Base-by-base conservation (phyloP, 2,888 invertebrate species). In the Sminthurinus aureus region DNA sequence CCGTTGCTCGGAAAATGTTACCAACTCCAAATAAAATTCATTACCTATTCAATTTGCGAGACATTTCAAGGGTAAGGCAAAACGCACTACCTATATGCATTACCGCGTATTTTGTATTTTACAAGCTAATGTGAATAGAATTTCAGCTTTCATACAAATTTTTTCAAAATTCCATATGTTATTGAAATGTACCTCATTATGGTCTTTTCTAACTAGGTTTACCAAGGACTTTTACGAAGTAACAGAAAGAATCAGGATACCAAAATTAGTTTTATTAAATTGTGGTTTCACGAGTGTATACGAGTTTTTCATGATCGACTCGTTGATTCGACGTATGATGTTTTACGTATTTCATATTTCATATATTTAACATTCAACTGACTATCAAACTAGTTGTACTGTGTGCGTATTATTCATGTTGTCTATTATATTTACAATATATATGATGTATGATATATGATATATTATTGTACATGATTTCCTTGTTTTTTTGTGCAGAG, bases 21-120 rank as follows among this genome's bases (percentile, higher is more conserved):
- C 98, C 98, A 0, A 98, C 98, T 0, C 98, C 98, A 2, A 94
- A 96, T 81, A 98, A 98, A 91, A 98, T 97, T 89, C 98, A 98
- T 91, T 98, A 98, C 89, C 94, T 98, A 89, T 98, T 98, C 91
- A 98, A 98, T 91, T 92, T 98, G 84, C 92, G 98, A 84, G 98
- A 98, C 90, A 93, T 98, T 83, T 98, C 98, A 3, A 98, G 38
- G 38, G 38, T 38, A 38, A 38, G 38, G 6, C n/a, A n/a, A n/a
- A n/a, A n/a, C n/a, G n/a, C n/a, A n/a, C n/a, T n/a, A n/a, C n/a
- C n/a, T n/a, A n/a, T n/a, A n/a, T n/a, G n/a, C n/a, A n/a, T n/a
- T n/a, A n/a, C n/a, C n/a, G n/a, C n/a, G n/a, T n/a, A n/a, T n/a
- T n/a, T n/a, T n/a, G n/a, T 20, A 94, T 98, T 82, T 98, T 98